A percentile compares a stretch with the other conserved stretches of the same genome.
phyloP scores from a whole-genome alignment of 2,113 vertebrate species.

The Zapus hudsonius region DNA sequence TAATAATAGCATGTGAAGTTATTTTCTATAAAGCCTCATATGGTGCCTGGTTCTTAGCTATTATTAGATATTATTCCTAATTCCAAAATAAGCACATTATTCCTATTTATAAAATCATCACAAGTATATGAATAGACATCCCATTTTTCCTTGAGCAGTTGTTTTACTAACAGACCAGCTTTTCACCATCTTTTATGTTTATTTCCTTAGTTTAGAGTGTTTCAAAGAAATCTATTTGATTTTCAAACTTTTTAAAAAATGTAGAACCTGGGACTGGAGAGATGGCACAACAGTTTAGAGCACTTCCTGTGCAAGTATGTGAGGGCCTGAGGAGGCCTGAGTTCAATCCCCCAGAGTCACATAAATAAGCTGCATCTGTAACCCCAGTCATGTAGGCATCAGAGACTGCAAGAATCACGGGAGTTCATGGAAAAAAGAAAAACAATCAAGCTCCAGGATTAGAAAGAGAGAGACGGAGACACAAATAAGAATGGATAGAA shows the following conservation, averaged over 20 bases:
- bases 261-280: not conserved
- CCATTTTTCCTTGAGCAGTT: not conserved
- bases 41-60: not conserved
- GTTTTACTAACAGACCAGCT: not conserved
- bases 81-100: not conserved
- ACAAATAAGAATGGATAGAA: too few species aligned
- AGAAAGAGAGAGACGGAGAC: too few species aligned
- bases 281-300: too few species aligned
- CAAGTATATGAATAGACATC: not conserved
- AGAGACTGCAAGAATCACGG: too few species aligned
- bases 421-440: too few species aligned
- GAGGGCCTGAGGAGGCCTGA: too few species aligned
- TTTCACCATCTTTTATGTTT: not conserved
- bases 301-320: too few species aligned
- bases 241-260: not conserved
- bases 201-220: not conserved
- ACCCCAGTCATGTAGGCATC: too few species aligned
- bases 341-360: too few species aligned
- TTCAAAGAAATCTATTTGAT: not conserved
- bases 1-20: not conserved
- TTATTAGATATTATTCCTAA: conserved; percentile 8
- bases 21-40: not conserved
- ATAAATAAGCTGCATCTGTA: too few species aligned
- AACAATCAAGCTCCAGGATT: too few species aligned
- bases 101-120: conserved; percentile 24